A percentile compares a stretch with the other conserved stretches of the same genome.
phyloP scores from a whole-genome alignment of 2,797 vertebrate species.

The Sciurus vulgaris region DNA sequence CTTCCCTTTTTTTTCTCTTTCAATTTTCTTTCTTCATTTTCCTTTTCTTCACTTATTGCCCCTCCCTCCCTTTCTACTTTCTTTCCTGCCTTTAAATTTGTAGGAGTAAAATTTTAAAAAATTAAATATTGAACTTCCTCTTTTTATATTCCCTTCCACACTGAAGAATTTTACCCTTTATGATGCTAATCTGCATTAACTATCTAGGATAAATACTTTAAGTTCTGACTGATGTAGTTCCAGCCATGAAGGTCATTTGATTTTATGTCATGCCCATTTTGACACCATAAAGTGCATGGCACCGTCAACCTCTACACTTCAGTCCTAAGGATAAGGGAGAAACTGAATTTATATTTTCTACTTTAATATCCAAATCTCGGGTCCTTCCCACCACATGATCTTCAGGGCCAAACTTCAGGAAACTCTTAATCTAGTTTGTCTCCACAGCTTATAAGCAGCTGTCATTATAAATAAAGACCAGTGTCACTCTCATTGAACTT shows the following conservation, averaged over 20 bases:
- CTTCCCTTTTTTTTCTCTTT: not conserved
- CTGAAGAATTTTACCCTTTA: not conserved
- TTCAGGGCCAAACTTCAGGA: constrained; percentile 74
- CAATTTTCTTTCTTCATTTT: not conserved
- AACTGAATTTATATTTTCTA: constrained; percentile 58
- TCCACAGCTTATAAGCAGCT: constrained; percentile 73
- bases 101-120: not conserved
- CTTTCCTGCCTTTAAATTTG: not conserved
- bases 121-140: not conserved
- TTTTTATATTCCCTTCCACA: not conserved
- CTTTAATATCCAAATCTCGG: not conserved
- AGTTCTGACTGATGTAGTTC: not conserved
- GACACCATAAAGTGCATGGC: not conserved
- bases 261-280: not conserved
- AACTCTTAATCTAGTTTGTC: constrained; percentile 78
- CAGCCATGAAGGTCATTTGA: not conserved
- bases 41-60: not conserved
- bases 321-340: not conserved
- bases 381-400: constrained; percentile 61
- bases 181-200: not conserved
- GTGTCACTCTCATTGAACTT: constrained; percentile 76
- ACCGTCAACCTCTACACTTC: not conserved
- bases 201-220: not conserved
- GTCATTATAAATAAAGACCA: constrained; percentile 74
- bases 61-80: fast-evolving